Evolutionary conservation across 2,888 invertebrate genomes (phyloP).

Genomic region (Spodoptera picta): DNA sequence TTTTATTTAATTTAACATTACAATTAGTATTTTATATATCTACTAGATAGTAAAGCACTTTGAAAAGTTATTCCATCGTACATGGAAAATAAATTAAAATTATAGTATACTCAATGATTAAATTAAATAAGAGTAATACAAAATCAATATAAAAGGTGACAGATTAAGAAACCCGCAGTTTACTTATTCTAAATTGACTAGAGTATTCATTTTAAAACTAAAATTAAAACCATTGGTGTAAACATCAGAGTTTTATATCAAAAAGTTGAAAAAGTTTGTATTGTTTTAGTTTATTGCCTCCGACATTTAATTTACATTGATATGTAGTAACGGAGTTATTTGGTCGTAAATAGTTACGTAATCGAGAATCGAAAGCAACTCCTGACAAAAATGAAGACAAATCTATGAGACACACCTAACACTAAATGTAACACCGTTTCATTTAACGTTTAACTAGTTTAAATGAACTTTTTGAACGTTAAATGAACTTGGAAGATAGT

Average conservation of each 20-base stretch:
- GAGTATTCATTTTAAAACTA: slow-evolving; percentile 61
- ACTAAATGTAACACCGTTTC: slow-evolving; percentile 53
- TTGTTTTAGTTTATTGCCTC: slow-evolving; percentile 78
- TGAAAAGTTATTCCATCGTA: slow-evolving; percentile 82
- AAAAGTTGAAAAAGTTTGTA: slow-evolving; percentile 48
- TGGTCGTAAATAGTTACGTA: slow-evolving; percentile 63
- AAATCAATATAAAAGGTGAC: slow-evolving; percentile 34
- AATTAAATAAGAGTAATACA: slow-evolving; percentile 22
- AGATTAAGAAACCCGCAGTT: slow-evolving; percentile 59
- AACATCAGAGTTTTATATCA: slow-evolving; percentile 25
- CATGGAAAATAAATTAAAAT: slow-evolving; percentile 69
- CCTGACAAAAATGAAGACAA: slow-evolving; percentile 46
- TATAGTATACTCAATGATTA: slow-evolving; percentile 29
- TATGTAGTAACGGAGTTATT: slow-evolving; percentile 80
- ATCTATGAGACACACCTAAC: slow-evolving; percentile 60
- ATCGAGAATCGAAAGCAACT: slow-evolving; percentile 43
- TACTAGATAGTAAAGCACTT: slow-evolving; percentile 89
- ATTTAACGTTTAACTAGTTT: slow-evolving; percentile 50
- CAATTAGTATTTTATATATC: slow-evolving; percentile 84
- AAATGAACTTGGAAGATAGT: slow-evolving; percentile 40
- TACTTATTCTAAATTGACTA: slow-evolving; percentile 86
- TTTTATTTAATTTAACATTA: slow-evolving; percentile 83
- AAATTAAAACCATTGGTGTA: slow-evolving; percentile 40
- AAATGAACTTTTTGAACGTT: slow-evolving; percentile 37
- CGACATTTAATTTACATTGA: slow-evolving; percentile 77